phyloP scores from a whole-genome alignment of 2,888 invertebrate genomes.

The Rhimphoctona megacephalus region DNA sequence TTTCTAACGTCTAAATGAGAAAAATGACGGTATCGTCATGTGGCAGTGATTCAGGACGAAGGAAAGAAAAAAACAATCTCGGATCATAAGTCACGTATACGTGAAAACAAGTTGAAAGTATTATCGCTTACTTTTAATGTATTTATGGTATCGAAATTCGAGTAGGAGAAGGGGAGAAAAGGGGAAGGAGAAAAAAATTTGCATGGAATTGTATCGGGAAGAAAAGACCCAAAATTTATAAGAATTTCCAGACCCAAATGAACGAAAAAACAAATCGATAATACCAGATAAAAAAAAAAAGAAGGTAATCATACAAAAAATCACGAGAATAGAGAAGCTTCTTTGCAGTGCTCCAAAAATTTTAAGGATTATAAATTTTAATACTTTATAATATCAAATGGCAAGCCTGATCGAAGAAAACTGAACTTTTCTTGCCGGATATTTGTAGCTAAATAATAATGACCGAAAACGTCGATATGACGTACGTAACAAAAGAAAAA shows the following conservation, averaged over 20 bases:
- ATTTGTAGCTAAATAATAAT: conserved; percentile 29
- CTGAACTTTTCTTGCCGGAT: conserved; percentile 47
- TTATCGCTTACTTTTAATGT: conserved; percentile 82
- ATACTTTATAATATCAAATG: conserved; percentile 59
- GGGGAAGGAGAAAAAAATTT: conserved; percentile 15
- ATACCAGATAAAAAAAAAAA: background rate
- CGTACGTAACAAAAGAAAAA: background rate
- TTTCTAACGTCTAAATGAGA: conserved; percentile 40
- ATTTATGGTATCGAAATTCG: conserved; percentile 75
- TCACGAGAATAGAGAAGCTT: conserved; percentile 15
- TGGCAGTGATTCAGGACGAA: conserved; percentile 26
- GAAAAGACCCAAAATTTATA: background rate
- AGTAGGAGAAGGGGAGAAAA: conserved; percentile 64
- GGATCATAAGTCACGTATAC: conserved; percentile 57
- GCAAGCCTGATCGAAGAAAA: conserved; percentile 43
- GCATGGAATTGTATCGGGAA: conserved; percentile 33
- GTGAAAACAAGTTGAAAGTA: conserved; percentile 83
- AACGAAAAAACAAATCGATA: background rate
- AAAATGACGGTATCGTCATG: conserved; percentile 4
- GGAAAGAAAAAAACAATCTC: conserved; percentile 34
- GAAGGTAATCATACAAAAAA: background rate
- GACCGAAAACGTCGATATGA: background rate
- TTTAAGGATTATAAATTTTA: conserved; percentile 70
- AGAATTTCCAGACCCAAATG: background rate
- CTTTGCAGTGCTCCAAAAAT: conserved; percentile 74